Conservation (phyloP, 1,140 invertebrate genomes). For the Idris sp. region DNA sequence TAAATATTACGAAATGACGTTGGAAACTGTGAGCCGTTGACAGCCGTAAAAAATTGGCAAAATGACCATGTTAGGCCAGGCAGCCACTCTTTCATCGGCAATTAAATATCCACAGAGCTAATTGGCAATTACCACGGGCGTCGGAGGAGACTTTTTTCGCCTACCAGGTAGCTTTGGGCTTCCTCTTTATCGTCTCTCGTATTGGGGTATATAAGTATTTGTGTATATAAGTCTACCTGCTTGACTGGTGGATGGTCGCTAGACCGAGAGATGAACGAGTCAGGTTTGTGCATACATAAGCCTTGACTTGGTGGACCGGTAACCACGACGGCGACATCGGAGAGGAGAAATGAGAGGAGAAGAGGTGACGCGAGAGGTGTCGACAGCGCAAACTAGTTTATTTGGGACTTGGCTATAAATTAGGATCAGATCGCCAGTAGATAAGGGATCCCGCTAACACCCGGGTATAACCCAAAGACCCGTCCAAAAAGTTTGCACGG, state of each 20-base stretch:
- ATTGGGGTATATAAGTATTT: too few relatives aligned
- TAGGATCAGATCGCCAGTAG: slow-evolving; percentile 78
- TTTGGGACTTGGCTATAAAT: slow-evolving; percentile 79
- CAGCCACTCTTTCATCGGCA: slow-evolving; percentile 71
- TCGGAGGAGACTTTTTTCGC: slow-evolving; percentile 66
- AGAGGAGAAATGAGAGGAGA: slow-evolving; percentile 54
- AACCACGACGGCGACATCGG: slow-evolving; percentile 57
- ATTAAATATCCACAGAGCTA: slow-evolving; percentile 77
- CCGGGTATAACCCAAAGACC: slow-evolving; percentile 75
- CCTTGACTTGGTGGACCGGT: slow-evolving; percentile 50
- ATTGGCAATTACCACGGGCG: slow-evolving; percentile 77
- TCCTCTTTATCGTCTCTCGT: slow-evolving; percentile 55
- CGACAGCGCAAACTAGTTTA: slow-evolving; percentile 80
- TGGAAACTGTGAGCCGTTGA: slow-evolving; percentile 8
- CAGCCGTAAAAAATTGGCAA: slow-evolving; percentile 45
- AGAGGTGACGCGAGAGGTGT: slow-evolving; percentile 71
- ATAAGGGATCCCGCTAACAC: slow-evolving; percentile 78
- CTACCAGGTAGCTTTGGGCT: slow-evolving; percentile 64
- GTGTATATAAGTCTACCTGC: slow-evolving; percentile 60
- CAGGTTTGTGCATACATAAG: slow-evolving; percentile 62
- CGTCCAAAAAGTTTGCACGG: slow-evolving; percentile 61
- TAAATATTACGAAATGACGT: slow-evolving; percentile 36
- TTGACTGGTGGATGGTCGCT: slow-evolving; percentile 56
- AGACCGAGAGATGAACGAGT: slow-evolving; percentile 58
- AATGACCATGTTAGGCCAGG: slow-evolving; percentile 53